Base-by-base conservation (phyloP, 2,797 vertebrate species). In the Iguana delicatissima region DNA sequence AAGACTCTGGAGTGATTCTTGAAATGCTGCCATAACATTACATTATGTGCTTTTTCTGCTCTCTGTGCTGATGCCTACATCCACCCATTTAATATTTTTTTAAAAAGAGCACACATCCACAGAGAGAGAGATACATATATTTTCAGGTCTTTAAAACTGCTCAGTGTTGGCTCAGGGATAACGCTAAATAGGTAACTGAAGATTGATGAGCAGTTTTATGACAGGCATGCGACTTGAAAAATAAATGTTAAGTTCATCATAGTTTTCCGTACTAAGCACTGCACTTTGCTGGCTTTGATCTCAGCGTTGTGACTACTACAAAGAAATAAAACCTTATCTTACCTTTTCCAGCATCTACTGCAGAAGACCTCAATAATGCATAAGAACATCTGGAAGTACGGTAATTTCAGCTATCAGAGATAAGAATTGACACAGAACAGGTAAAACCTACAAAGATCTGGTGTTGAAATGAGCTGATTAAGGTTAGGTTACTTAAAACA, bases 241-340 rank as follows among this genome's bases (percentile, higher is more conserved):
- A 97, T 96, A 96, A 98, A 97, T 97, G 97, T 97, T 96, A 96
- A 97, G 96, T 96, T 97, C 97, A 97, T 97, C 97, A 97, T 95
- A 97, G 97, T 97, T 97, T 98, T 97, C 96, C 94, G 95, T 97
- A 96, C 95, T 97, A 97, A 97, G 96, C 97, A 96, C 96, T 97
- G 97, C 96, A 97, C 97, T 97, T 97, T 93, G 90, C 95, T 38
- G 95, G 95, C 97, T 99, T 98, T 98, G 98, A 99, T 98, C 97
- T 98, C 95, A 92, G 97, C 96, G 97, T 98, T 98, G 97, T 95
- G 96, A 97, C 95, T 94, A 97, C 97, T 97, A 98, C 98, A 98
- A 98, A 98, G 97, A 98, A 97, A 97, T 97, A 97, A 97, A 98
- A 97, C 97, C 98, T 98, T 99, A 98, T 98, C 98, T 97, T 97